Conservation (phyloP, 1,140 invertebrate genomes). For the Brachionus koreanus region DNA sequence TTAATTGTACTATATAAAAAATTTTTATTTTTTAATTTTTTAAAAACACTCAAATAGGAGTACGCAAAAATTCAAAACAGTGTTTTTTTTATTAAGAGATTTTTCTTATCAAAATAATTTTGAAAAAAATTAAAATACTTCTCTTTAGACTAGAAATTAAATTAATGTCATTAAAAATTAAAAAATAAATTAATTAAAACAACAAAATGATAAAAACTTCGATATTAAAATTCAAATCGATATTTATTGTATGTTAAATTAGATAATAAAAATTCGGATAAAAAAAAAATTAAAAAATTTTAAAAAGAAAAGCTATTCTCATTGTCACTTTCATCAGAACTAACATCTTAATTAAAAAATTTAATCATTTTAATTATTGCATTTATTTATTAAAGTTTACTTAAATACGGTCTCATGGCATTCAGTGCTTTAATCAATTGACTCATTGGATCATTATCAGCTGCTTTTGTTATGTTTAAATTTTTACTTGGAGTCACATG, state of each 20-base stretch:
- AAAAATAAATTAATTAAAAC: no score
- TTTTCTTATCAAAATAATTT: no score
- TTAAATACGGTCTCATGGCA: conserved; percentile 25
- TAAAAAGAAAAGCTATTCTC: conserved; percentile 25
- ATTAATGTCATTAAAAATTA: no score
- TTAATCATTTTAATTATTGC: neutral
- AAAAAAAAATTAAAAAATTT: neutral
- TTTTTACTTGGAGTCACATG: neutral
- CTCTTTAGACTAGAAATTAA: no score
- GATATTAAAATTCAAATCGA: neutral
- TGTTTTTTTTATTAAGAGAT: no score
- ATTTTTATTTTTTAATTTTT: no score
- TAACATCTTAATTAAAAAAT: conserved; percentile 6
- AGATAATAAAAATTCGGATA: neutral
- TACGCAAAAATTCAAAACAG: no score
- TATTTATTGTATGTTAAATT: neutral
- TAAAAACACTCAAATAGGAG: no score
- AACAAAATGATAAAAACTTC: neutral
- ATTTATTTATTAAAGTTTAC: neutral
- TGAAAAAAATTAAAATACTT: no score
- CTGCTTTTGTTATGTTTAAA: neutral
- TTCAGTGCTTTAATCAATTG: neutral
- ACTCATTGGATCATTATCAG: conserved; percentile 6
- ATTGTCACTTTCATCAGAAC: conserved; percentile 14
- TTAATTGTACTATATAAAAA: no score